These are phyloP conservation scores for Augochlorella aurata DNA, from an alignment of 2,888 invertebrate species.

Conservation along the genomic window DNA sequence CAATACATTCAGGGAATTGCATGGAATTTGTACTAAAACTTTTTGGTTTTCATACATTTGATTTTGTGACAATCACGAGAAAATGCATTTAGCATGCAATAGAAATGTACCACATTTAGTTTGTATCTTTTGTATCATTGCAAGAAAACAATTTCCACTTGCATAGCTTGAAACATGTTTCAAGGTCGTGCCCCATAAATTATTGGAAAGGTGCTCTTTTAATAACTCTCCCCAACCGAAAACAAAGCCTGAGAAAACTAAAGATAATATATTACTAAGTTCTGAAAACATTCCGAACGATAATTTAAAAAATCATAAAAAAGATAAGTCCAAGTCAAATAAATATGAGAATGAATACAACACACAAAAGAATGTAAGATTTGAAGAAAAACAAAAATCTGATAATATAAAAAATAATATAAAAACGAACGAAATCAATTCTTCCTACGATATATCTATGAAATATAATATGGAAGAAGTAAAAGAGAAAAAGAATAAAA, in stretches of 20 bases:
- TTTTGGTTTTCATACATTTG: constrained; percentile 27
- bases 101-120: constrained; percentile 32
- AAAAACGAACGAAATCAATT: constrained; percentile 38
- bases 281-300: constrained; percentile 57
- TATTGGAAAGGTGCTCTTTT: constrained; percentile 65
- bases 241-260: constrained; percentile 65
- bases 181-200: constrained; percentile 74
- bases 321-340: constrained; percentile 46
- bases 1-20: constrained; percentile 29
- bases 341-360: constrained; percentile 59
- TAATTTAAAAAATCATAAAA: constrained; percentile 56
- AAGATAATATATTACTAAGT: constrained; percentile 65
- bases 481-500: constrained; percentile 80
- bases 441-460: constrained; percentile 49
- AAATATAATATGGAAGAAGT: constrained; percentile 76
- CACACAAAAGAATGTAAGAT: constrained; percentile 48
- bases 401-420: constrained; percentile 37
- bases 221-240: constrained; percentile 46
- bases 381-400: constrained; percentile 51
- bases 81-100: constrained; percentile 31
- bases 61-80: constrained; percentile 27
- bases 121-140: constrained; percentile 39
- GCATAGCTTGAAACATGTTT: constrained; percentile 70
- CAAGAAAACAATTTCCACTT: constrained; percentile 39
- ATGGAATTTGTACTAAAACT: constrained; percentile 32